Evolutionary conservation across 2,888 invertebrate genomes (phyloP).

Genomic region (Lithophane socia): DNA sequence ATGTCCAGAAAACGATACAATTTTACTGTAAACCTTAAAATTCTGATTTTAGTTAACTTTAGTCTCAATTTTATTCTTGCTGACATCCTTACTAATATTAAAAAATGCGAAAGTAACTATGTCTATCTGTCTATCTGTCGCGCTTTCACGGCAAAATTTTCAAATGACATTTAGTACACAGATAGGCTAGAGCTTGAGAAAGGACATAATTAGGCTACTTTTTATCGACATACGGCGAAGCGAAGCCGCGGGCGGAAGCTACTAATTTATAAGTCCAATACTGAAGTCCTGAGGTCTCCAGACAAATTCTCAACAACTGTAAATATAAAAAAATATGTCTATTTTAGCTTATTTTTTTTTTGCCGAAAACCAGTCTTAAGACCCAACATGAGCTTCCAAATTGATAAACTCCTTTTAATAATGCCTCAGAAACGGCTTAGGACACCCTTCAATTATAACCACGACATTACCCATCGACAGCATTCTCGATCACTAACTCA

Average conservation of each 20-base stretch:
- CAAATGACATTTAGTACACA: too few species aligned
- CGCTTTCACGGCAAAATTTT: too few species aligned
- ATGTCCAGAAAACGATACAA: too few species aligned
- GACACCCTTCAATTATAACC: not conserved
- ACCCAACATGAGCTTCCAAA: not conserved
- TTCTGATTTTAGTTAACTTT: not conserved
- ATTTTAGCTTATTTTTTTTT: not conserved
- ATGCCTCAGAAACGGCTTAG: not conserved
- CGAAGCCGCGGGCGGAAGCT: too few species aligned
- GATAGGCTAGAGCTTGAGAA: too few species aligned
- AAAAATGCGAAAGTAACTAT: too few species aligned
- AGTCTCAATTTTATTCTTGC: not conserved
- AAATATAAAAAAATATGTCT: not conserved
- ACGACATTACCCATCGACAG: not conserved
- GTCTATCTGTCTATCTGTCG: too few species aligned
- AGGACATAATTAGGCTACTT: too few species aligned
- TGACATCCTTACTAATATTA: too few species aligned
- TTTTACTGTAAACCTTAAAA: not conserved
- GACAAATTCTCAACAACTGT: not conserved
- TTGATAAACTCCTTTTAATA: not conserved
- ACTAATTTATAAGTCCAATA: not conserved
- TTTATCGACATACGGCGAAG: too few species aligned
- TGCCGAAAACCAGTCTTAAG: not conserved
- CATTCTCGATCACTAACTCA: not conserved
- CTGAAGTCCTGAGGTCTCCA: not conserved